Percentiles rank a stretch among this genome's conserved stretches.
phyloP scores from a whole-genome alignment of 2,113 vertebrate species.

The Silurus meridionalis region DNA sequence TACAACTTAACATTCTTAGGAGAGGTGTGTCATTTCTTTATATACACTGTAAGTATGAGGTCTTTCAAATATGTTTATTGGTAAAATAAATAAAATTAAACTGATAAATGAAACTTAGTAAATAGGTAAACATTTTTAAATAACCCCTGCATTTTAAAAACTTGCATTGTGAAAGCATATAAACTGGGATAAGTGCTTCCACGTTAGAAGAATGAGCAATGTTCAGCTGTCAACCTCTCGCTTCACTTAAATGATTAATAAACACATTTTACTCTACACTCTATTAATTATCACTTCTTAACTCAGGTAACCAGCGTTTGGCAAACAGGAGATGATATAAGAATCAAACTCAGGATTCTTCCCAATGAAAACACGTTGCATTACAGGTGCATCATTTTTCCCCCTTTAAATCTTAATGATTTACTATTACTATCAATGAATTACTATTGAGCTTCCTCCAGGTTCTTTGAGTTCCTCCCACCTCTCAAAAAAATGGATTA shows the following conservation, averaged over 20 bases:
- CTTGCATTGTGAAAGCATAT: not conserved
- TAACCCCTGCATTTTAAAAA: not conserved
- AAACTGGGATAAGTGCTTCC: not conserved
- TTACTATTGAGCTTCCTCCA: not conserved
- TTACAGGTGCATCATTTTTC: not conserved
- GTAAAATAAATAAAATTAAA: not conserved
- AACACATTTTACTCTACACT: no score
- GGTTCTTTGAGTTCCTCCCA: not conserved
- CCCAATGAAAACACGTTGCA: not conserved
- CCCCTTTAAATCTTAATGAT: not conserved
- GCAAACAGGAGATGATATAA: no score
- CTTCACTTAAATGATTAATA: not conserved
- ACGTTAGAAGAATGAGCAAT: not conserved
- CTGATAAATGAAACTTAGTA: no score
- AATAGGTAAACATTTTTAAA: no score
- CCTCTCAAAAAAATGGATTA: not conserved
- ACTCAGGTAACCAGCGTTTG: not conserved
- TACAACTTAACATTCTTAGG: not conserved
- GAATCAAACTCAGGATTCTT: no score
- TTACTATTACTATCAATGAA: no score
- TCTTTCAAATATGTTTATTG: not conserved
- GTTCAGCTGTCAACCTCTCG: not conserved
- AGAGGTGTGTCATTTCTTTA: not conserved
- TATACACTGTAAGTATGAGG: not conserved
- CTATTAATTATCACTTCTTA: not conserved